phyloP scores from a whole-genome alignment of 2,888 invertebrate genomes.

The Aphidoletes aphidimyza region DNA sequence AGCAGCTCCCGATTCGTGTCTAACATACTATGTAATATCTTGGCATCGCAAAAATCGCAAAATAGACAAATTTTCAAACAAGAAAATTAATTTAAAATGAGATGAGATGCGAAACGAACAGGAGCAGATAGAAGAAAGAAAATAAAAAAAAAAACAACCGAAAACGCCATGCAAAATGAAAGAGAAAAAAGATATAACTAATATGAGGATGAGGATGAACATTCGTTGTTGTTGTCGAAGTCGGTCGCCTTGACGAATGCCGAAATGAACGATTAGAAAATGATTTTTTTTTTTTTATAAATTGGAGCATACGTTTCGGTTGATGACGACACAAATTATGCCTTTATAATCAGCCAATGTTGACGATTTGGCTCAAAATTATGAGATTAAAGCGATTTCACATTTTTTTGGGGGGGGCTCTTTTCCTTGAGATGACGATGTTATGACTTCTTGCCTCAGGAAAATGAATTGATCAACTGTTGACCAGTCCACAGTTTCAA shows the following conservation, averaged over 20 bases:
- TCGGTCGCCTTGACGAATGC: neutral
- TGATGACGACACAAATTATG: constrained; percentile 8
- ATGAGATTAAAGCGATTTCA: no score
- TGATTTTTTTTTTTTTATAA: constrained; percentile 2
- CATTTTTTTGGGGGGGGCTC: no score
- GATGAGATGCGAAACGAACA: neutral
- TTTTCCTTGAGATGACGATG: no score
- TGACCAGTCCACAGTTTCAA: no score
- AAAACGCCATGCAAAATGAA: no score
- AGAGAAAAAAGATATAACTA: neutral
- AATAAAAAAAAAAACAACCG: no score
- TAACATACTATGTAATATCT: neutral
- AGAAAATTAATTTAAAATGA: neutral
- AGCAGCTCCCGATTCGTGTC: neutral
- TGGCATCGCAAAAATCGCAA: neutral
- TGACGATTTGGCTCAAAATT: neutral
- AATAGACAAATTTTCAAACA: constrained; percentile 16
- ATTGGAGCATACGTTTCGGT: neutral
- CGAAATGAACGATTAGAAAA: constrained; percentile 14
- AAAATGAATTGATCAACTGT: no score
- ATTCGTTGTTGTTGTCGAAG: neutral
- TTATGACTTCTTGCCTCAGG: no score
- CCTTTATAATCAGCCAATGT: neutral
- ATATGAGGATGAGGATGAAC: neutral
- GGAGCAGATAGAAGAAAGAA: no score